Evolutionary conservation across 1,140 invertebrate species (phyloP).

Genomic region (Hirudo medicinalis): DNA sequence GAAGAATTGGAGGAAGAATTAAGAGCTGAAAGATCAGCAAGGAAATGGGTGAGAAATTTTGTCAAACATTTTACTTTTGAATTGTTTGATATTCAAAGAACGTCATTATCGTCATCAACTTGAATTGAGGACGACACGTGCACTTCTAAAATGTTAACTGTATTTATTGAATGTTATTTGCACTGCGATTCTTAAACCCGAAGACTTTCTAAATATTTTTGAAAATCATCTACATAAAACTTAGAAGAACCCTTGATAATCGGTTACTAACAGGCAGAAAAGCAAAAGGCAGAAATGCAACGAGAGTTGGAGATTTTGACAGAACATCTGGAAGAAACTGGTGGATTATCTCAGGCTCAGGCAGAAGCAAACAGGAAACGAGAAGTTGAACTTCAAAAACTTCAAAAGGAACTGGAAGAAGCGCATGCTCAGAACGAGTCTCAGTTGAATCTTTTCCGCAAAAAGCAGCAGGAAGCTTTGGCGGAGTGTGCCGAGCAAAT

Average conservation of each 20-base stretch:
- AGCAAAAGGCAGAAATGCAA: conserved; percentile 5
- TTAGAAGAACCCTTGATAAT: background rate
- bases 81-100: background rate
- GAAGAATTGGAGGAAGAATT: conserved; percentile 18
- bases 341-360: conserved; percentile 62
- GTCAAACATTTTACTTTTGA: background rate
- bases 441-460: conserved; percentile 80
- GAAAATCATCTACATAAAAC: too few relatives aligned
- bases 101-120: background rate
- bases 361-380: conserved; percentile 96
- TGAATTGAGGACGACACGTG: background rate
- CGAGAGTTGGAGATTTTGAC: conserved; percentile 16
- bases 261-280: conserved; percentile 21
- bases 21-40: conserved; percentile 14
- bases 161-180: too few relatives aligned
- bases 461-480: conserved; percentile 98
- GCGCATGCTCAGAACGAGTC: conserved; percentile 95
- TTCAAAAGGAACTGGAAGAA: conserved; percentile 93
- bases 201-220: too few relatives aligned
- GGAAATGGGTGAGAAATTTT: conserved; percentile 12
- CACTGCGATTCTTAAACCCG: too few relatives aligned
- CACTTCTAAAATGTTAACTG: too few relatives aligned
- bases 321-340: conserved; percentile 64
- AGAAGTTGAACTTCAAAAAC: conserved; percentile 91
- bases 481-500: conserved; percentile 87